Percentiles rank a stretch among this genome's conserved stretches.
These are phyloP conservation scores for Helogale parvula DNA, from an alignment of 2,113 vertebrate species.

Conservation along the genomic window DNA sequence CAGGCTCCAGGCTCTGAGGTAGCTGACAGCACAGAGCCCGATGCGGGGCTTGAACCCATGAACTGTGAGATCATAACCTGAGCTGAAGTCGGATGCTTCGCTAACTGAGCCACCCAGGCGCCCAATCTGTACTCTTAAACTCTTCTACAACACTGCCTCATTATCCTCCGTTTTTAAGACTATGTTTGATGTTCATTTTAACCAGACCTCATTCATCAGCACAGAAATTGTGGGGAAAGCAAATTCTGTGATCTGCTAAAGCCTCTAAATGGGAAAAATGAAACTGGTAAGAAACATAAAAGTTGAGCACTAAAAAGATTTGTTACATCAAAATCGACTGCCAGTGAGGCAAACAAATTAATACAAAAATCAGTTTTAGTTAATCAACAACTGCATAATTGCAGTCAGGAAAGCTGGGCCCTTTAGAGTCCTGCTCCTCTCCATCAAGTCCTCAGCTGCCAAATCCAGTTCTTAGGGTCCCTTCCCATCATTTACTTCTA, in stretches of 20 bases:
- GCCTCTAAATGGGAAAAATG: not conserved
- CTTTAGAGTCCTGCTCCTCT: not conserved
- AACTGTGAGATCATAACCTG: too few species aligned
- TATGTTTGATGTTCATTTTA: not conserved
- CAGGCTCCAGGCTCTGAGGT: too few species aligned
- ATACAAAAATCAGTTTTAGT: conserved; percentile 31
- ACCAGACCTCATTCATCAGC: not conserved
- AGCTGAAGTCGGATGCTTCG: too few species aligned
- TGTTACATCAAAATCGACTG: conserved; percentile 34
- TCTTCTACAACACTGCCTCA: not conserved
- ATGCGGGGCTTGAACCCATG: too few species aligned
- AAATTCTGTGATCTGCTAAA: conserved; percentile 15
- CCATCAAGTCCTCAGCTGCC: conserved; percentile 57
- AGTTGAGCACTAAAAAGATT: not conserved
- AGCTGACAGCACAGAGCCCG: too few species aligned
- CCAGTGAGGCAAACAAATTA: not conserved
- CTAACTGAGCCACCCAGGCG: too few species aligned
- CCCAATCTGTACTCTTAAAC: not conserved
- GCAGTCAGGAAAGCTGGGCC: conserved; percentile 25
- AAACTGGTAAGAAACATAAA: not conserved
- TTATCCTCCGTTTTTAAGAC: not conserved
- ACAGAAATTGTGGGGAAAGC: not conserved
- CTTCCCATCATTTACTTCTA: conserved; percentile 45
- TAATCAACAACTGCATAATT: conserved; percentile 23
- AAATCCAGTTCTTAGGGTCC: conserved; percentile 60